These are phyloP conservation scores for Scaptomyza cyrtandrae DNA, from an alignment of 2,888 invertebrate species.

Conservation along the genomic window DNA sequence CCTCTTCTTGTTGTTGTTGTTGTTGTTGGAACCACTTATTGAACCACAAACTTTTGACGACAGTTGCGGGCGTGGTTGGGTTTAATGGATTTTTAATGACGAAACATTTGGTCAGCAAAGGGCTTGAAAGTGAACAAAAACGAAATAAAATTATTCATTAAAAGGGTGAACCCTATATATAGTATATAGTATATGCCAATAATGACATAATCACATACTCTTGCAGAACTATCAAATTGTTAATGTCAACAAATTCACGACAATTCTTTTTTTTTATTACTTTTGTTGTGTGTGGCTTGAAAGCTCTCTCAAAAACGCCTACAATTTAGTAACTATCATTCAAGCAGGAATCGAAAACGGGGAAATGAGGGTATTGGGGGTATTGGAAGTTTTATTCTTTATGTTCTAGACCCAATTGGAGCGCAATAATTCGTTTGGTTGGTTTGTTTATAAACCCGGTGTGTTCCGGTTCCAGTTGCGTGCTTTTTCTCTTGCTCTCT, in stretches of 20 bases:
- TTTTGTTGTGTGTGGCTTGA: too few relatives aligned
- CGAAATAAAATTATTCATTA: slow-evolving; percentile 71
- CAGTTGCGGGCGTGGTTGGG: slow-evolving; percentile 50
- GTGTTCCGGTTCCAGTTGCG: slow-evolving; percentile 43
- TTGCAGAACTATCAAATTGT: not conserved
- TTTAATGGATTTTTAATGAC: slow-evolving; percentile 78
- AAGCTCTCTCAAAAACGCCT: slow-evolving; percentile 48
- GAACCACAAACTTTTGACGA: slow-evolving; percentile 62
- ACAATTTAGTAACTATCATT: slow-evolving; percentile 56
- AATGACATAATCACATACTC: slow-evolving; percentile 37
- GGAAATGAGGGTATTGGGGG: not conserved
- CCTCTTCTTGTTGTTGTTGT: not conserved
- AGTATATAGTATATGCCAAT: not conserved
- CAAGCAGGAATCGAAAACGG: not conserved
- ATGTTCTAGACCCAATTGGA: too few relatives aligned
- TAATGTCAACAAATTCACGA: slow-evolving; percentile 70
- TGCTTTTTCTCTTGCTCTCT: not conserved
- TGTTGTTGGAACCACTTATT: slow-evolving; percentile 20
- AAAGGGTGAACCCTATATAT: slow-evolving; percentile 8
- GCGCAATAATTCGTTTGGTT: not conserved
- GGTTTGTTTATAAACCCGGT: slow-evolving; percentile 12
- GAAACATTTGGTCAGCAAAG: slow-evolving; percentile 36
- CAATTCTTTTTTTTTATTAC: slow-evolving; percentile 32
- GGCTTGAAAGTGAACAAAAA: slow-evolving; percentile 18
- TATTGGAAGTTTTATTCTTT: too few relatives aligned